phyloP scores from a whole-genome alignment of 2,797 vertebrate species.

The Echeneis naucrates region DNA sequence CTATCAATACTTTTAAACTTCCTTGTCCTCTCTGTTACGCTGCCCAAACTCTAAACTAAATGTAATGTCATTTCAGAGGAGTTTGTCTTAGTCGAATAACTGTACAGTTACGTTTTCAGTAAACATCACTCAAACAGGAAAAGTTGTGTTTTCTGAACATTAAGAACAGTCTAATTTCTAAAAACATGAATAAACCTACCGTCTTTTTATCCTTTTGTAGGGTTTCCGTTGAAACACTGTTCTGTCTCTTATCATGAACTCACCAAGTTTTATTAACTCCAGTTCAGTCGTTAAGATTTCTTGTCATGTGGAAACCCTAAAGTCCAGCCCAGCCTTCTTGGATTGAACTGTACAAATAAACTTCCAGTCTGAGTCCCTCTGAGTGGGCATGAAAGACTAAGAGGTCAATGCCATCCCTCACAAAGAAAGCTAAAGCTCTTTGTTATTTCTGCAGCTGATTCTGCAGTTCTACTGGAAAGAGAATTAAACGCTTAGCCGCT shows the following conservation, averaged over 20 bases:
- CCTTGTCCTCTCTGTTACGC: background rate
- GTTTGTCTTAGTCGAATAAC: background rate
- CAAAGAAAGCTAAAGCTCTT: background rate
- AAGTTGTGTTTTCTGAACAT: background rate
- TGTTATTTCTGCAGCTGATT: slow-evolving; percentile 38
- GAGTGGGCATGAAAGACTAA: background rate
- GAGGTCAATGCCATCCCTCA: background rate
- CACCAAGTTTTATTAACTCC: background rate
- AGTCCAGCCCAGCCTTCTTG: background rate
- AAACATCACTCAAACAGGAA: background rate
- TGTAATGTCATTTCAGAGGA: background rate
- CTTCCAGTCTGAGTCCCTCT: background rate
- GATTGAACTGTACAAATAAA: slow-evolving; percentile 20
- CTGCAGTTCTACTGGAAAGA: slow-evolving; percentile 26
- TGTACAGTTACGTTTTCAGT: background rate
- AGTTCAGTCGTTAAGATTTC: background rate
- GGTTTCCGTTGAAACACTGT: background rate
- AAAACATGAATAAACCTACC: background rate
- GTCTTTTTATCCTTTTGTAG: background rate
- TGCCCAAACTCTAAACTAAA: background rate
- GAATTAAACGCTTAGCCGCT: slow-evolving; percentile 23
- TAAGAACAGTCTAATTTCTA: too few species aligned
- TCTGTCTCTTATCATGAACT: too few species aligned
- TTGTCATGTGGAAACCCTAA: background rate
- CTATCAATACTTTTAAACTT: too few species aligned